Evolutionary conservation across 1,140 invertebrate species (phyloP).

Genomic region (Ridgeia piscesae): DNA sequence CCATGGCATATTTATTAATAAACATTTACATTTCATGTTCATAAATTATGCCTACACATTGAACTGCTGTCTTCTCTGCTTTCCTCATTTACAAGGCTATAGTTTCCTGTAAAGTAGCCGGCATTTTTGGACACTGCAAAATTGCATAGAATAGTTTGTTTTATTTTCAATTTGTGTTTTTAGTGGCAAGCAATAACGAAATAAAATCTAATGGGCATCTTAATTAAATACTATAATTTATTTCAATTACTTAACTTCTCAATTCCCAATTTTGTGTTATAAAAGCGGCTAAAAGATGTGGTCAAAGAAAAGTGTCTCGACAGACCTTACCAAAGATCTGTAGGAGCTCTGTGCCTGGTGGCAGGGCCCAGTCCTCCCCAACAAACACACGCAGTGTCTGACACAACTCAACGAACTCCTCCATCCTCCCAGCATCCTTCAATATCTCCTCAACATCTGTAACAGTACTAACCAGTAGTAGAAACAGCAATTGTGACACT

Average conservation of each 20-base stretch:
- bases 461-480: too few species aligned
- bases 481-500: too few species aligned
- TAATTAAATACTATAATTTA: not conserved
- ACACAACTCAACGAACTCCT: slow-evolving; percentile 13
- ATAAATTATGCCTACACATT: not conserved
- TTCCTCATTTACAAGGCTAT: not conserved
- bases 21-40: too few species aligned
- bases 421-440: slow-evolving; percentile 3
- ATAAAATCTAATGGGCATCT: not conserved
- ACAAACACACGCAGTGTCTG: not conserved
- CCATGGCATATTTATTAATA: too few species aligned
- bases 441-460: slow-evolving; percentile 24
- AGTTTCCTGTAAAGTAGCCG: too few species aligned
- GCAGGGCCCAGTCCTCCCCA: not conserved
- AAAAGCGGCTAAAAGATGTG: not conserved
- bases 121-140: not conserved
- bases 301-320: not conserved
- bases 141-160: not conserved
- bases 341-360: not conserved
- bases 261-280: not conserved
- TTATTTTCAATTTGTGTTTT: not conserved
- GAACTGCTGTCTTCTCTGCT: not conserved
- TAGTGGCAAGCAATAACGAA: not conserved
- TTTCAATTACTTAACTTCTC: not conserved
- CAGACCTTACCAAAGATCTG: slow-evolving; percentile 20